Percentiles rank a stretch among this genome's conserved stretches.
phyloP scores from a whole-genome alignment of 1,140 invertebrate genomes.

The Zaprionus vittiger region DNA sequence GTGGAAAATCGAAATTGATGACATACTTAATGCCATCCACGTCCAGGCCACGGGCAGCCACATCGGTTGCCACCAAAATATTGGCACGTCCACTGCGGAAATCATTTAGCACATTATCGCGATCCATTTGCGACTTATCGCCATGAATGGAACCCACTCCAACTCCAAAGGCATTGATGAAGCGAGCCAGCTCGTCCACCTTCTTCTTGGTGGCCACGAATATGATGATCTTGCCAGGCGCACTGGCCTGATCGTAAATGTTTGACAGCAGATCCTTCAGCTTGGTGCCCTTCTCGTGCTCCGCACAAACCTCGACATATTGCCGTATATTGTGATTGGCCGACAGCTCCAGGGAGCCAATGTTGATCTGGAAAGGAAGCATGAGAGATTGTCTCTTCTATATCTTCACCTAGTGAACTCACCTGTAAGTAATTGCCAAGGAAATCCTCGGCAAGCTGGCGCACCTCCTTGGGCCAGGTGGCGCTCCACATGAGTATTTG shows the following conservation, averaged over 20 bases:
- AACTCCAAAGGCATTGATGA: conserved; percentile 96
- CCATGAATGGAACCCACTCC: conserved; percentile 89
- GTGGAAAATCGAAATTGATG: conserved; percentile 99
- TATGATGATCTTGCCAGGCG: conserved; percentile 96
- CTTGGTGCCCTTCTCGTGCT: conserved; percentile 92
- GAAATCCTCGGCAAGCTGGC: conserved; percentile 96
- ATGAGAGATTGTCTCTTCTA: background rate
- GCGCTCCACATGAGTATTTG: conserved; percentile 99
- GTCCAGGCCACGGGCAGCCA: conserved; percentile 97
- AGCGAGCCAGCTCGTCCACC: conserved; percentile 95
- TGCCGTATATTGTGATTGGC: conserved; percentile 99
- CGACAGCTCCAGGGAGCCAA: conserved; percentile 95
- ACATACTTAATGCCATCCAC: conserved; percentile 99
- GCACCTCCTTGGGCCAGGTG: conserved; percentile 98
- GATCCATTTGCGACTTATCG: conserved; percentile 97
- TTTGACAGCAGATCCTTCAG: conserved; percentile 94
- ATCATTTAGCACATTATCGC: conserved; percentile 97
- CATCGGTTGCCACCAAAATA: conserved; percentile 98
- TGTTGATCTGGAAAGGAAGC: conserved; percentile 90
- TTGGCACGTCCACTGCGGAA: conserved; percentile 95
- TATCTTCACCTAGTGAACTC: background rate
- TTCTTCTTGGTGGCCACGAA: conserved; percentile 99
- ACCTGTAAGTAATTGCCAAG: conserved; percentile 91
- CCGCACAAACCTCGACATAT: conserved; percentile 96
- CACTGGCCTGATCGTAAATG: conserved; percentile 92